Evolutionary conservation across 2,113 vertebrate species (phyloP).

Genomic region (Herpailurus yagouaroundi): DNA sequence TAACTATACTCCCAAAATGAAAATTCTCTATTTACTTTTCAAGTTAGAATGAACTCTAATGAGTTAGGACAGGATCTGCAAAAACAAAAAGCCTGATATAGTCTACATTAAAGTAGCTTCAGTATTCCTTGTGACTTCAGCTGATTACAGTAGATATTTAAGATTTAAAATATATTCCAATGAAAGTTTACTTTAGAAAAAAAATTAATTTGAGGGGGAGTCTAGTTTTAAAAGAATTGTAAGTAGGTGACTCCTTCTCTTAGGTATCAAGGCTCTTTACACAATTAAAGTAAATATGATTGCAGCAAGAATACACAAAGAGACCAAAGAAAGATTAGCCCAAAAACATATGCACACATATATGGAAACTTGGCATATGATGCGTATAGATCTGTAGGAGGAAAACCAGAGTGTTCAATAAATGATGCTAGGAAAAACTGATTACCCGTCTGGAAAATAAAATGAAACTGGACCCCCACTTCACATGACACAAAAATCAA

Average conservation of each 20-base stretch:
- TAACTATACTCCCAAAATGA: constrained; percentile 3
- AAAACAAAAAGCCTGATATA: not conserved
- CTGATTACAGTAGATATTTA: not conserved
- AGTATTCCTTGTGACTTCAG: not conserved
- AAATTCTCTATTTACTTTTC: constrained; percentile 45
- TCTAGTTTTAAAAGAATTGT: constrained; percentile 26
- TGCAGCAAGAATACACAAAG: not conserved
- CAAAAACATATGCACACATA: not conserved
- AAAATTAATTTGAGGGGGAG: not conserved
- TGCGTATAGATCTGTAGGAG: not conserved
- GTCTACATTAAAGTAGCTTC: not conserved
- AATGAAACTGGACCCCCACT: not conserved
- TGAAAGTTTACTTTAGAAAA: constrained; percentile 41
- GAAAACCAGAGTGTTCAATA: constrained; percentile 38
- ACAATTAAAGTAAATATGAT: not conserved
- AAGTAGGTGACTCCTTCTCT: not conserved
- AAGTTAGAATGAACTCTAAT: constrained; percentile 51
- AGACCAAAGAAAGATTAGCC: not conserved
- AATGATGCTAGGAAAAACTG: not conserved
- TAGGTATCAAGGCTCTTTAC: not conserved
- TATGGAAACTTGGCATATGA: not conserved
- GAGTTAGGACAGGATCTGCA: constrained; percentile 24
- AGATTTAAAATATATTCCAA: constrained; percentile 1
- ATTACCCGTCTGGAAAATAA: not conserved
- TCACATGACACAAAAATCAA: constrained; percentile 7